Conservation (phyloP, 2,888 invertebrate genomes). For the Auanema sp. region DNA sequence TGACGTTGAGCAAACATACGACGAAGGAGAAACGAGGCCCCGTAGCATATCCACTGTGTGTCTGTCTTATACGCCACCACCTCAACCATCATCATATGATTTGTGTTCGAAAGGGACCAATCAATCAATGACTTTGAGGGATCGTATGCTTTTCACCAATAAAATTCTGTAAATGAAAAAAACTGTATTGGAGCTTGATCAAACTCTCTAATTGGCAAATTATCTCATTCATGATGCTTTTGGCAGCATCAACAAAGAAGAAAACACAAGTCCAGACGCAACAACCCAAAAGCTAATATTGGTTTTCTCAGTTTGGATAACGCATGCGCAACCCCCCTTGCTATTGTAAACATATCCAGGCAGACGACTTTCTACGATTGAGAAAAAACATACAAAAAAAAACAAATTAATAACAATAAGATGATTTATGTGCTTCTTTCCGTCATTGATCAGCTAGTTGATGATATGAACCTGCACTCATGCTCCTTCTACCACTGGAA, state of each 20-base stretch:
- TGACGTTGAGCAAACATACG: conserved; percentile 26
- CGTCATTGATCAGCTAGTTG: no score
- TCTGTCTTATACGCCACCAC: conserved; percentile 20
- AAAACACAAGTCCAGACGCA: not conserved
- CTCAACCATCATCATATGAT: conserved; percentile 11
- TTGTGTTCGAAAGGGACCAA: conserved; percentile 11
- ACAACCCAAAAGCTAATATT: conserved; percentile 24
- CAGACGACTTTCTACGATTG: not conserved
- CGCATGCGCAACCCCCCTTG: conserved; percentile 18
- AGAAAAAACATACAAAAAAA: conserved; percentile 3
- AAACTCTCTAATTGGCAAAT: no score
- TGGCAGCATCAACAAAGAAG: no score
- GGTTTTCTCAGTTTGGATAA: conserved; percentile 30
- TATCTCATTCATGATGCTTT: no score
- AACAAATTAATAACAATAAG: not conserved
- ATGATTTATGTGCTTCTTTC: not conserved
- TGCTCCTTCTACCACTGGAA: no score
- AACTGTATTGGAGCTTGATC: no score
- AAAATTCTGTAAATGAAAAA: not conserved
- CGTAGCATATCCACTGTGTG: conserved; percentile 17
- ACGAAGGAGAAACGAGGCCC: not conserved
- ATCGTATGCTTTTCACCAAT: not conserved
- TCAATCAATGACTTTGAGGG: conserved; percentile 9
- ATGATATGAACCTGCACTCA: no score
- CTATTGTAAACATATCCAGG: not conserved